A percentile compares a stretch with the other conserved stretches of the same genome.
Evolutionary conservation across 2,888 invertebrate genomes (phyloP).

Genomic region (Pristionchus exspectatus): DNA sequence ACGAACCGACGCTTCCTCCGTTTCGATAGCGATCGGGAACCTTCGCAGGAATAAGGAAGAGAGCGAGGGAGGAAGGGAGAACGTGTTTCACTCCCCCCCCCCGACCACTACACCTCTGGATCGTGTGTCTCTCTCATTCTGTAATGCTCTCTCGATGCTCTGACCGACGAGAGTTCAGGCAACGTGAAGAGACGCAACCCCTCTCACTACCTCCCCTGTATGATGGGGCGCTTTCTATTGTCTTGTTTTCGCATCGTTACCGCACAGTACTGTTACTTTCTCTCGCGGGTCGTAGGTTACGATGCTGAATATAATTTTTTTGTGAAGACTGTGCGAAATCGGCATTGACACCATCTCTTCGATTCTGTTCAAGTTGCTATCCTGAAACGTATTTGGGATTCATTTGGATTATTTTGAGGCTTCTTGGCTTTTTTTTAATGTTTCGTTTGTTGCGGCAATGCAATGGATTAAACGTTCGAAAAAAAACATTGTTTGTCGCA

Average conservation of each 20-base stretch:
- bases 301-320: not conserved
- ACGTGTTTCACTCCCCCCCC: not conserved
- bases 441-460: too few species aligned
- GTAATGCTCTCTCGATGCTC: not conserved
- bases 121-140: not conserved
- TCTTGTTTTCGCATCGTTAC: not conserved
- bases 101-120: not conserved
- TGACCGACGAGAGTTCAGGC: not conserved
- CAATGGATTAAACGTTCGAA: too few species aligned
- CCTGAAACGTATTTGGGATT: too few species aligned
- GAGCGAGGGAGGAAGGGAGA: not conserved
- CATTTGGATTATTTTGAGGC: too few species aligned
- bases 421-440: too few species aligned
- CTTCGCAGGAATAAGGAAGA: not conserved
- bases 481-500: too few species aligned
- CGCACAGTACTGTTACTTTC: constrained; percentile 5
- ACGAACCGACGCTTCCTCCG: not conserved
- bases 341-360: too few species aligned
- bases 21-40: constrained; percentile 22
- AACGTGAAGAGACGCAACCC: not conserved
- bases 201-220: not conserved
- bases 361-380: too few species aligned
- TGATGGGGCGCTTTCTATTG: not conserved
- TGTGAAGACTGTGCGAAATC: too few species aligned
- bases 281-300: not conserved